Conservation (phyloP, 2,888 invertebrate genomes). For the Clepsis dumicolana region DNA sequence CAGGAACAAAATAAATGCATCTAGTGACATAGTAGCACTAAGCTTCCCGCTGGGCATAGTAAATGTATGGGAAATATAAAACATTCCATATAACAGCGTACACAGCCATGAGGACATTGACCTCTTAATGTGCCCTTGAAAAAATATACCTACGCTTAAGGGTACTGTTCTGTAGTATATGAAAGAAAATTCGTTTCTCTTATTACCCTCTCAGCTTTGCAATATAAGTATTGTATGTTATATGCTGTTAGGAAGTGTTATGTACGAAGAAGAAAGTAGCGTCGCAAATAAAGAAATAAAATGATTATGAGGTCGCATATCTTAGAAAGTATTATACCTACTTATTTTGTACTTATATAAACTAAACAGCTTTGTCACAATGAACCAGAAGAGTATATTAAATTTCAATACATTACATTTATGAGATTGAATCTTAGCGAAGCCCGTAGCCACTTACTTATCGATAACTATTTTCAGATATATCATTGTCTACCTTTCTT, state of each 20-base stretch:
- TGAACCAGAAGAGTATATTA: too few relatives aligned
- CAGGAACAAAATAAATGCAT: slow-evolving; percentile 48
- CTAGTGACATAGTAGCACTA: slow-evolving; percentile 43
- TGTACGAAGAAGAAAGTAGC: not conserved
- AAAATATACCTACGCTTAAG: not conserved
- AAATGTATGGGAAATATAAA: slow-evolving; percentile 9
- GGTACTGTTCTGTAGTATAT: slow-evolving; percentile 4
- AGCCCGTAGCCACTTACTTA: too few relatives aligned
- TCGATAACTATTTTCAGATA: too few relatives aligned
- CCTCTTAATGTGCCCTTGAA: slow-evolving; percentile 45
- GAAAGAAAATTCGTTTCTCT: not conserved
- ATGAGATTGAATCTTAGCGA: too few relatives aligned
- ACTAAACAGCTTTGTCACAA: too few relatives aligned
- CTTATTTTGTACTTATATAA: too few relatives aligned
- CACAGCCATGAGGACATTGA: slow-evolving; percentile 28
- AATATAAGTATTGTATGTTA: slow-evolving; percentile 1
- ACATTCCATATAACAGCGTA: slow-evolving; percentile 12
- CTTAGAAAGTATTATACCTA: too few relatives aligned
- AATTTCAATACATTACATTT: too few relatives aligned
- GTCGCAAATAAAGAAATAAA: not conserved
- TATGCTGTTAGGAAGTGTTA: not conserved
- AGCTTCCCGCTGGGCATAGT: slow-evolving; percentile 37
- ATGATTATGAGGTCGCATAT: too few relatives aligned
- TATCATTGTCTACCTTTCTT: too few relatives aligned
- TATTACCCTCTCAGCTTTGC: not conserved